Evolutionary conservation across 2,797 vertebrate genomes (phyloP).

Genomic region (Clarias fuscus): DNA sequence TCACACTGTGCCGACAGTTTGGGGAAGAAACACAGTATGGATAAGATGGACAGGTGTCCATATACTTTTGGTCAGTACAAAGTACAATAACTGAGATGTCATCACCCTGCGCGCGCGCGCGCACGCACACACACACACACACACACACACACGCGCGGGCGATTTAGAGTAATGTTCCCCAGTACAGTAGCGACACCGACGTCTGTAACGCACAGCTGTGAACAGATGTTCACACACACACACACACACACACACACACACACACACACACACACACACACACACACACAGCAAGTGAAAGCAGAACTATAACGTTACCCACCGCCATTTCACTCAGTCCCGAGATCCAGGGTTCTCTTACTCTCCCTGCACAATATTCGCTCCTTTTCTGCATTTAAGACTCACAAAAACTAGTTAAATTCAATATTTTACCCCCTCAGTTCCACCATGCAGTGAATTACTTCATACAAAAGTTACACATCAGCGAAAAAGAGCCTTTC

Average conservation of each 20-base stretch:
- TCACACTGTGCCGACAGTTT: background rate
- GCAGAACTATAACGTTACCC: background rate
- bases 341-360: background rate
- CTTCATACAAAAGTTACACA: constrained; percentile 17
- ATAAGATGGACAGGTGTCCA: background rate
- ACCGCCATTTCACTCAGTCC: constrained; percentile 29
- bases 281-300: background rate
- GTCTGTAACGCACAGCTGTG: background rate
- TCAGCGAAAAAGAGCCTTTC: constrained; percentile 2
- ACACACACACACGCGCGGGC: no score
- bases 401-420: background rate
- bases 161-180: background rate
- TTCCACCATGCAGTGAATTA: background rate
- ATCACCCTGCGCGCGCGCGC: background rate
- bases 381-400: constrained; percentile 11
- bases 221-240: background rate
- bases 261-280: background rate
- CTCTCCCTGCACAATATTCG: background rate
- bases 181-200: no score
- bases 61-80: background rate
- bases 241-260: background rate
- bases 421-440: background rate
- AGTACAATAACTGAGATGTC: background rate
- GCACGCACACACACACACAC: background rate
- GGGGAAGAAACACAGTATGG: background rate